Evolutionary conservation across 2,797 vertebrate genomes (phyloP).

Genomic region (Miopithecus talapoin): DNA sequence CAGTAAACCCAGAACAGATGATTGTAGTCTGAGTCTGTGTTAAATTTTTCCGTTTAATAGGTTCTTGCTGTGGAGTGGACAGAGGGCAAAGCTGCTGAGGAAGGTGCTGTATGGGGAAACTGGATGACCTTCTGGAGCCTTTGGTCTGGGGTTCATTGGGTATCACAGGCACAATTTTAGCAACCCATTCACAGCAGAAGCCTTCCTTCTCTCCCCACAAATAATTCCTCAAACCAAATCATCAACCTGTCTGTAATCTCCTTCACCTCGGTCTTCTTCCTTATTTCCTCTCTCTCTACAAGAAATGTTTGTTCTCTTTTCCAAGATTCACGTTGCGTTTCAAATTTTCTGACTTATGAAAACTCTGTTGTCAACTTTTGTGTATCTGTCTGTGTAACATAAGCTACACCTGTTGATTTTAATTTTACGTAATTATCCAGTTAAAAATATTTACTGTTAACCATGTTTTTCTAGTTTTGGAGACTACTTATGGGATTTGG

Average conservation of each 20-base stretch:
- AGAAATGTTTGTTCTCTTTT: background rate
- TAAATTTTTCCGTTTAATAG: background rate
- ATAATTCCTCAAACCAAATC: background rate
- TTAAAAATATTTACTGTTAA: constrained; percentile 9
- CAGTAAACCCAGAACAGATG: background rate
- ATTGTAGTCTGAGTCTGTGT: background rate
- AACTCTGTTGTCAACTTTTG: background rate
- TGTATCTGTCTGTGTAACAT: background rate
- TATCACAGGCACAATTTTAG: background rate
- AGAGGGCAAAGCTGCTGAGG: background rate
- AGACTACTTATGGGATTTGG: background rate
- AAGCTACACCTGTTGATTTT: constrained; percentile 5
- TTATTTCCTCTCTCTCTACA: background rate
- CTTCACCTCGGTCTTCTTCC: background rate
- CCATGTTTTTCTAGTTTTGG: background rate
- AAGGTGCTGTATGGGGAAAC: background rate
- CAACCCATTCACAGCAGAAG: background rate
- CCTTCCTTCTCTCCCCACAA: background rate
- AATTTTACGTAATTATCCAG: background rate
- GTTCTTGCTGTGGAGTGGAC: background rate
- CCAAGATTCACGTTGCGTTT: background rate
- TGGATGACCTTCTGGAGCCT: background rate
- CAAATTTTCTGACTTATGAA: constrained; percentile 6
- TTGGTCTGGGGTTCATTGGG: background rate
- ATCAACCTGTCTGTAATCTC: background rate